Evolutionary conservation across 2,797 vertebrate genomes (phyloP).

Genomic region (Threskiornis aethiopicus): DNA sequence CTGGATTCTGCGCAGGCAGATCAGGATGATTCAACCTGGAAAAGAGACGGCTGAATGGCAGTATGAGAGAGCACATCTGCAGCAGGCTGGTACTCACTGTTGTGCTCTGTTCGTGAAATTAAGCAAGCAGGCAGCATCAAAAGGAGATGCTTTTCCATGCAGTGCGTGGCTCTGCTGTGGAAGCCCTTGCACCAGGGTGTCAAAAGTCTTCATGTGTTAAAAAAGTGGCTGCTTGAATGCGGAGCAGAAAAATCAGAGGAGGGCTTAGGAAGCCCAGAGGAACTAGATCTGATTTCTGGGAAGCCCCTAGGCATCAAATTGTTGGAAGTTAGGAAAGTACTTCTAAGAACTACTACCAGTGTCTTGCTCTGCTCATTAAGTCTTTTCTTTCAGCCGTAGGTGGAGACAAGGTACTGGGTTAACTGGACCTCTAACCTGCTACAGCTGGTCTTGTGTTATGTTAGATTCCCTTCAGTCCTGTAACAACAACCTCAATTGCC

Average conservation of each 20-base stretch:
- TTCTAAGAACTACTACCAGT: neutral
- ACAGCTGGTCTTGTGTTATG: neutral
- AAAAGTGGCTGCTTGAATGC: neutral
- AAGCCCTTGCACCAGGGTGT: neutral
- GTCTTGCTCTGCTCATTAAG: neutral
- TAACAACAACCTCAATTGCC: neutral
- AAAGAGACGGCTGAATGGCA: fast-evolving
- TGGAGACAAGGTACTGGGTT: neutral
- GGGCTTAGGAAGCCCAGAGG: neutral
- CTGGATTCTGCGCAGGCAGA: neutral
- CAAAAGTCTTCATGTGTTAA: neutral
- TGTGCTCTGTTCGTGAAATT: neutral
- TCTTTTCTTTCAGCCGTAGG: neutral
- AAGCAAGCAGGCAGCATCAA: neutral
- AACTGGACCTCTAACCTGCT: neutral
- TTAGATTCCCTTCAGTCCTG: neutral
- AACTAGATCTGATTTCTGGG: neutral
- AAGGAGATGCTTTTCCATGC: neutral
- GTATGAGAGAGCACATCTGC: neutral
- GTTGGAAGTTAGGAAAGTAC: neutral
- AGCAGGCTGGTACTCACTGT: neutral
- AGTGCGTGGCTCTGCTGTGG: neutral
- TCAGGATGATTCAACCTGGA: neutral
- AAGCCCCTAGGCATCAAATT: neutral
- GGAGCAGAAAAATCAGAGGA: neutral